Percentiles rank a stretch among this genome's conserved stretches.
Conservation (phyloP, 1,140 invertebrate genomes). For the Melipona quadrifasciata region DNA sequence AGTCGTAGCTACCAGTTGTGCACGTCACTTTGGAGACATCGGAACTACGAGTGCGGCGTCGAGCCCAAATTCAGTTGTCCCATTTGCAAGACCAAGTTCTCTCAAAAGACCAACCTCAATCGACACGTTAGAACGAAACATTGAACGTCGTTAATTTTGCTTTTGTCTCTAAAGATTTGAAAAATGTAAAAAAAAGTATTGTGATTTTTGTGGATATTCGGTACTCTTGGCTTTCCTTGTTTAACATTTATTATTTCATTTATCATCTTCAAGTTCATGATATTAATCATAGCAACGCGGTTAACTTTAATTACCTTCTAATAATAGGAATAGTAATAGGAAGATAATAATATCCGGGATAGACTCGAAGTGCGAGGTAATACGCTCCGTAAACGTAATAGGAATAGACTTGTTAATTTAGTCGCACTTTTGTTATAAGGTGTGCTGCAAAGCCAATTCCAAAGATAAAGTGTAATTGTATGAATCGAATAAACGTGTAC, state of each 20-base stretch:
- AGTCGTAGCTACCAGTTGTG: slow-evolving; percentile 80
- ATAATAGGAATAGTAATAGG: too few relatives aligned
- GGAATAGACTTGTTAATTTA: not conserved
- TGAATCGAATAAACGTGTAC: slow-evolving; percentile 24
- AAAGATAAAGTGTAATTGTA: slow-evolving; percentile 19
- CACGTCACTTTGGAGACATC: slow-evolving; percentile 81
- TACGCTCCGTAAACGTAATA: not conserved
- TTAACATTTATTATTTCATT: too few relatives aligned
- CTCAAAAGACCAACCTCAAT: slow-evolving; percentile 81
- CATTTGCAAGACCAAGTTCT: slow-evolving; percentile 76
- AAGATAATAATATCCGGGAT: too few relatives aligned
- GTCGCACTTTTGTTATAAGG: not conserved
- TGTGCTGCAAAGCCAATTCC: not conserved
- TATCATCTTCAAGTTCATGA: too few relatives aligned
- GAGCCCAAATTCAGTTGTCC: slow-evolving; percentile 81
- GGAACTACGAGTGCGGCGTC: slow-evolving; percentile 83
- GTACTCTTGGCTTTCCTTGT: too few relatives aligned
- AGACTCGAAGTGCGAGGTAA: too few relatives aligned
- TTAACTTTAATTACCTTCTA: too few relatives aligned
- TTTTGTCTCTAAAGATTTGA: not conserved
- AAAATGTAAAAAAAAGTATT: too few relatives aligned
- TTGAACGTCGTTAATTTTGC: not conserved
- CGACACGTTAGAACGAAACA: slow-evolving; percentile 75
- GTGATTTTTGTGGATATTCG: too few relatives aligned
- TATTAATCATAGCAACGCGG: too few relatives aligned